Percentiles rank a stretch among this genome's conserved stretches.
Conservation (phyloP, 2,113 vertebrate species). For the Indicator indicator region DNA sequence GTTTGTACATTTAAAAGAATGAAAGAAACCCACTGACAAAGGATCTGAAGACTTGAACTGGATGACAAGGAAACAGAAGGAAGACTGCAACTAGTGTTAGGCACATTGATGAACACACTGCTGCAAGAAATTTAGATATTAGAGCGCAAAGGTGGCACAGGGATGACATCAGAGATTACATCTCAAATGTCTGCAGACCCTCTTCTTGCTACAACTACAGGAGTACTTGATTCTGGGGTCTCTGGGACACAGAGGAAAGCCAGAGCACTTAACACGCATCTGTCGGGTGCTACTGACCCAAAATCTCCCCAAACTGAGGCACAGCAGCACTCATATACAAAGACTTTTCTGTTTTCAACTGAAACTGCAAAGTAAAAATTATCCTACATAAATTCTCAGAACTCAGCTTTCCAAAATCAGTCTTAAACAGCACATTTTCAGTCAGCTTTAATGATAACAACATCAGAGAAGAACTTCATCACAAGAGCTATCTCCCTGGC, state of each 20-base stretch:
- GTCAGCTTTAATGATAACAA: slow-evolving; percentile 20
- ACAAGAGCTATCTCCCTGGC: slow-evolving; percentile 15
- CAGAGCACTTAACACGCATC: neutral
- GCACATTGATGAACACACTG: rapidly evolving
- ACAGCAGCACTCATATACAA: neutral
- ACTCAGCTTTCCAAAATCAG: neutral
- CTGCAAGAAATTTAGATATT: neutral
- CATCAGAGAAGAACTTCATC: slow-evolving; percentile 47
- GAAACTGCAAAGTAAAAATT: slow-evolving; percentile 14
- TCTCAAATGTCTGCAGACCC: rapidly evolving
- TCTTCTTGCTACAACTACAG: neutral
- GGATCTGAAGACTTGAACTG: neutral
- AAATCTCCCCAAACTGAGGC: neutral
- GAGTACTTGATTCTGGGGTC: neutral
- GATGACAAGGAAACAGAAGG: neutral
- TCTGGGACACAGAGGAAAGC: neutral
- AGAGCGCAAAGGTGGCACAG: neutral
- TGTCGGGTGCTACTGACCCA: neutral
- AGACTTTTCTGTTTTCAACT: neutral
- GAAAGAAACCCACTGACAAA: neutral
- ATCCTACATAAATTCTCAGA: neutral
- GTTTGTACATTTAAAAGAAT: neutral
- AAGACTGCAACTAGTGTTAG: neutral
- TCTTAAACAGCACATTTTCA: neutral
- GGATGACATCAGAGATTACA: neutral